Base-by-base conservation (phyloP, 2,113 vertebrate genomes). In the Gymnogyps californianus region DNA sequence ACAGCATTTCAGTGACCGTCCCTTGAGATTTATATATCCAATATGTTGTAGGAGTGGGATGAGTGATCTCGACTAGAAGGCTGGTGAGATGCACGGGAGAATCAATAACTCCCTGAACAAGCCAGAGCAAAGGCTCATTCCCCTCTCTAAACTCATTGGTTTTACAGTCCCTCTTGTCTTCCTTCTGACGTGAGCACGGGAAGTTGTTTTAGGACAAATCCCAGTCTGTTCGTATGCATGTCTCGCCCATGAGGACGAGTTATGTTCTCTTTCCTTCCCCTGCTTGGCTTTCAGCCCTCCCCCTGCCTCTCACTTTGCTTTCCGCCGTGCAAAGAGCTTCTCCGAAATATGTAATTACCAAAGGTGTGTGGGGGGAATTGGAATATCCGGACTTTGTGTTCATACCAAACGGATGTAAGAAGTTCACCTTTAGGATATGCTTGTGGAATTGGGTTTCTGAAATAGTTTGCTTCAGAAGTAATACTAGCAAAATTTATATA, bases 181-280 rank as follows among this genome's bases (percentile, higher is more conserved):
- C 46, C 51, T 82, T 79, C 64, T 0, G 0, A 9, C 2, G 2
- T 19, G 54, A 86, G 66, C 54, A 44, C 0, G 2, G 71, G 51
- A 92, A 80, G 58, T 51, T 61, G 44, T 61, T 84, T 72, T 75
- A 74, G 86, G 71, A 38, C n/a, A 81, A 90, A 94, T 65, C 52
- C 26, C 55, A 58, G 38, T 17, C 55, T 22, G 2, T 74, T 76
- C 6, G 3, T 17, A 36, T 4, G 4, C 3, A 0, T 13, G 26
- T 70, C 21, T 84, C 4, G 2, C 40, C 42, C 62, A 7, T 5
- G 51, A 72, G 28, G 36, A 74, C 18, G n/a, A 78, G 22, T 92
- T 83, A 44, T 19, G 20, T 17, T 51, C 59, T 40, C 28, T 51
- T 58, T 65, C 42, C 55, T 77, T 54, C 40, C 31, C 52, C 42